phyloP scores from a whole-genome alignment of 2,888 invertebrate genomes.

The Xylota segnis region DNA sequence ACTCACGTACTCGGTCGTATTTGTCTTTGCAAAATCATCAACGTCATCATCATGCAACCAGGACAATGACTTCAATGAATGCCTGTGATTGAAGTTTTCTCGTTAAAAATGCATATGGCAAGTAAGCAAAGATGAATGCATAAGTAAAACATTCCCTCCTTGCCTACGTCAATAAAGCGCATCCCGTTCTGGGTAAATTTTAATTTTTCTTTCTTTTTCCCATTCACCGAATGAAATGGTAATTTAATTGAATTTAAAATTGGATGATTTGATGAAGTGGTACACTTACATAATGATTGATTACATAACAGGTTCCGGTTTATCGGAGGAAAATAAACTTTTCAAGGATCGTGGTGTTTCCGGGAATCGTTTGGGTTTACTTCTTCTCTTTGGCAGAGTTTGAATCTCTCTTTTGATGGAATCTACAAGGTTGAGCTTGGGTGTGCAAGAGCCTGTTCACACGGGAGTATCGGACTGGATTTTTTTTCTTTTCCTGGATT shows the following conservation, averaged over 20 bases:
- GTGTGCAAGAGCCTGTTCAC: no score
- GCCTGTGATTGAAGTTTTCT: constrained; percentile 56
- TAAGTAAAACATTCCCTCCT: constrained; percentile 1
- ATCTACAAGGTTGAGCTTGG: no score
- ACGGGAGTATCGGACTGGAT: no score
- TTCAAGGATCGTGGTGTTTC: no score
- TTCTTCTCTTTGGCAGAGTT: no score
- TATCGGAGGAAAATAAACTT: no score
- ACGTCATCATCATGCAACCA: constrained; percentile 45
- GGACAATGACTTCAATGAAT: constrained; percentile 55
- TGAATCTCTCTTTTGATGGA: no score
- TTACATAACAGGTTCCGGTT: no score
- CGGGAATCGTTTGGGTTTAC: no score
- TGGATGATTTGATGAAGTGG: constrained; percentile 26
- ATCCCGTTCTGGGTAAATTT: constrained; percentile 6
- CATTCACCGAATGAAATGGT: constrained; percentile 33
- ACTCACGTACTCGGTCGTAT: constrained; percentile 6
- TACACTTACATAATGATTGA: constrained; percentile 9
- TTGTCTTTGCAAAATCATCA: constrained; percentile 53
- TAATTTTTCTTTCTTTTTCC: neutral
- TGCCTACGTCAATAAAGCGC: constrained; percentile 22
- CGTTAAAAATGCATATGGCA: constrained; percentile 59
- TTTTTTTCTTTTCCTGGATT: no score
- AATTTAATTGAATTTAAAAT: constrained; percentile 43
- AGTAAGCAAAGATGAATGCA: constrained; percentile 25